Evolutionary conservation across 2,797 vertebrate genomes (phyloP).

Genomic region (Helicolenus hilgendorfi): DNA sequence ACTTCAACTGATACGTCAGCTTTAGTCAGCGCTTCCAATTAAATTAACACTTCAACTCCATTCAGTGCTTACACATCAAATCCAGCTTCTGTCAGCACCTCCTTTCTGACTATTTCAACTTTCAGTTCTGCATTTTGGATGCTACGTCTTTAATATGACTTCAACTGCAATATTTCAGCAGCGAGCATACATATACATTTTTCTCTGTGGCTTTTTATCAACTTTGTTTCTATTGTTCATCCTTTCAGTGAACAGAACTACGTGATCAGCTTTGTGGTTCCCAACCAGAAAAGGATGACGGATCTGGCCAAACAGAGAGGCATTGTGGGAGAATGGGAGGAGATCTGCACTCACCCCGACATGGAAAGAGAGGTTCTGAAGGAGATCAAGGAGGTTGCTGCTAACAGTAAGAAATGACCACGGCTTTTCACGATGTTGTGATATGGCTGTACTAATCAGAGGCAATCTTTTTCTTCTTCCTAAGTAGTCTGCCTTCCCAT

Average conservation of each 20-base stretch:
- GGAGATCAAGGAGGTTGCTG: constrained; percentile 95
- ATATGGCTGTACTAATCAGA: neutral
- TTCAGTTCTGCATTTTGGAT: neutral
- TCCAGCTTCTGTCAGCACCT: neutral
- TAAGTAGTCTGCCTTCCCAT: too few relatives aligned
- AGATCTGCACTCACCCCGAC: constrained; percentile 95
- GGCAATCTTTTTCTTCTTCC: too few relatives aligned
- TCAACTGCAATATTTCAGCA: neutral
- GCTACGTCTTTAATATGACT: neutral
- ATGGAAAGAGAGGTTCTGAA: constrained; percentile 96
- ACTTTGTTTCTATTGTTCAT: neutral
- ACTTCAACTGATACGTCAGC: neutral
- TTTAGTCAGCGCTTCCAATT: neutral
- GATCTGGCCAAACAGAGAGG: constrained; percentile 93
- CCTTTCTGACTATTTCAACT: neutral
- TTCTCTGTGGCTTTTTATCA: neutral
- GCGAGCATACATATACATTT: neutral
- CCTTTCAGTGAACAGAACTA: constrained; percentile 95
- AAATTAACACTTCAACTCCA: neutral
- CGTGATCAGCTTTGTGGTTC: constrained; percentile 98
- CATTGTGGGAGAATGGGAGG: constrained; percentile 93
- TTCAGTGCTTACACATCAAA: neutral
- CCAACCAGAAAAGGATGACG: constrained; percentile 96
- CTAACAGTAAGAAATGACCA: constrained; percentile 91
- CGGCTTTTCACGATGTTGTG: neutral